Percentiles rank a stretch among this genome's conserved stretches.
phyloP scores from a whole-genome alignment of 2,797 vertebrate genomes.

The Brachyalestes nurse region DNA sequence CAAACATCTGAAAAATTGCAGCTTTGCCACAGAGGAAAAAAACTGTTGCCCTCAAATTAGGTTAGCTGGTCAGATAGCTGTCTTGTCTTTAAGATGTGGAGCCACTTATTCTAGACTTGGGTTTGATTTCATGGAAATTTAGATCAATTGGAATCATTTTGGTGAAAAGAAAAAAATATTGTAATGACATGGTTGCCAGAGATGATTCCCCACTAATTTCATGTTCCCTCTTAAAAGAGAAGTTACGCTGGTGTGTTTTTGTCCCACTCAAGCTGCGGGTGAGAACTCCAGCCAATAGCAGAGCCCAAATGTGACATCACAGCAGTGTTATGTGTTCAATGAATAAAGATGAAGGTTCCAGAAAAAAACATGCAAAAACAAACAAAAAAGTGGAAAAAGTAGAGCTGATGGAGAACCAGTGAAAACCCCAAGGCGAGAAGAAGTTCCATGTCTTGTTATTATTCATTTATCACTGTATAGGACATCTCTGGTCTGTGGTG shows the following conservation, averaged over 20 bases:
- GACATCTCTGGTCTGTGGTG: not conserved
- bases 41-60: constrained; percentile 43
- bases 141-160: constrained; percentile 75
- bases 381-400: constrained; percentile 30
- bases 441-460: constrained; percentile 61
- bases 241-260: constrained; percentile 64
- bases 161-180: constrained; percentile 71
- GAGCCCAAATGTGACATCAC: constrained; percentile 72
- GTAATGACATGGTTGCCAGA: constrained; percentile 75
- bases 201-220: constrained; percentile 81
- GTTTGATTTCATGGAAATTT: constrained; percentile 76
- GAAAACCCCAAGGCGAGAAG: constrained; percentile 49
- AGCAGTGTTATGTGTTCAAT: constrained; percentile 65
- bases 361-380: constrained; percentile 66
- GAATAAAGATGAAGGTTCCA: constrained; percentile 64
- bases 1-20: constrained; percentile 46
- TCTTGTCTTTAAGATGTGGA: constrained; percentile 64
- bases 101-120: constrained; percentile 66
- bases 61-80: constrained; percentile 57
- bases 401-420: constrained; percentile 44
- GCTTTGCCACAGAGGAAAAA: constrained; percentile 44
- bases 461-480: constrained; percentile 54
- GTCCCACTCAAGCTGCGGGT: constrained; percentile 66
- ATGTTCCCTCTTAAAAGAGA: constrained; percentile 72
- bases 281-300: constrained; percentile 66